Conservation (phyloP, 2,113 vertebrate species). For the Embiotoca jacksoni region DNA sequence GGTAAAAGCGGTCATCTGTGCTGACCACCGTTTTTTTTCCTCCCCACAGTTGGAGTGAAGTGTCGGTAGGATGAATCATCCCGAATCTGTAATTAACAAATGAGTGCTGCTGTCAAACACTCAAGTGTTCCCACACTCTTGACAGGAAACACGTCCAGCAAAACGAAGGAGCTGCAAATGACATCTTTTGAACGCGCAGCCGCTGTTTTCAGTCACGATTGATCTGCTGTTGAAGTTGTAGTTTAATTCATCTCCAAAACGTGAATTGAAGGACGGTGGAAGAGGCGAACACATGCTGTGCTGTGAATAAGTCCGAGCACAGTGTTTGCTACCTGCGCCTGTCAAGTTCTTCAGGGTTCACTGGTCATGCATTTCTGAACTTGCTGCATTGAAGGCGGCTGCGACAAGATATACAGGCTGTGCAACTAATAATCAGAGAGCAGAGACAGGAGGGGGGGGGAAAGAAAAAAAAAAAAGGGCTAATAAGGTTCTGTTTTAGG, state of each 20-base stretch:
- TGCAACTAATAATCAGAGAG: conserved; percentile 9
- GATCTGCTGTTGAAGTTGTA: background rate
- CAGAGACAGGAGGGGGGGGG: background rate
- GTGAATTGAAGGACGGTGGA: background rate
- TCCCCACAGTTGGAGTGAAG: conserved; percentile 56
- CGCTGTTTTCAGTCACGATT: background rate
- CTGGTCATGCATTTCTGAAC: conserved; percentile 64
- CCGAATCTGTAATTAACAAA: conserved; percentile 64
- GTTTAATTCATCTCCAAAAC: too few relatives aligned
- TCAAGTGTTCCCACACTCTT: conserved; percentile 45
- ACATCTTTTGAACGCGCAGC: conserved; percentile 1
- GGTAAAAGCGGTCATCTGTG: conserved; percentile 58
- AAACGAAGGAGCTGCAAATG: conserved; percentile 16
- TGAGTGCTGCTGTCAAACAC: conserved; percentile 58
- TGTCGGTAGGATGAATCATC: conserved; percentile 70
- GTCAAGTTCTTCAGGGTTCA: conserved; percentile 65
- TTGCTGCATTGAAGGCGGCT: conserved; percentile 69
- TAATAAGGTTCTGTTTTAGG: too few relatives aligned
- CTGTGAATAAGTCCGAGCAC: conserved; percentile 38
- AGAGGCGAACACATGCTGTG: conserved; percentile 21
- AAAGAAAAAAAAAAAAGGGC: conserved; percentile 1
- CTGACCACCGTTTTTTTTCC: conserved; percentile 47
- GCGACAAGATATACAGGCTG: conserved; percentile 45
- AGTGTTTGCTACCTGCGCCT: conserved; percentile 30
- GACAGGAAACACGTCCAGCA: conserved; percentile 27